Evolutionary conservation across 2,888 invertebrate genomes (phyloP), one percentile per base, ranked within the genome.

Genomic region (Pristionchus fissidentatus): DNA sequence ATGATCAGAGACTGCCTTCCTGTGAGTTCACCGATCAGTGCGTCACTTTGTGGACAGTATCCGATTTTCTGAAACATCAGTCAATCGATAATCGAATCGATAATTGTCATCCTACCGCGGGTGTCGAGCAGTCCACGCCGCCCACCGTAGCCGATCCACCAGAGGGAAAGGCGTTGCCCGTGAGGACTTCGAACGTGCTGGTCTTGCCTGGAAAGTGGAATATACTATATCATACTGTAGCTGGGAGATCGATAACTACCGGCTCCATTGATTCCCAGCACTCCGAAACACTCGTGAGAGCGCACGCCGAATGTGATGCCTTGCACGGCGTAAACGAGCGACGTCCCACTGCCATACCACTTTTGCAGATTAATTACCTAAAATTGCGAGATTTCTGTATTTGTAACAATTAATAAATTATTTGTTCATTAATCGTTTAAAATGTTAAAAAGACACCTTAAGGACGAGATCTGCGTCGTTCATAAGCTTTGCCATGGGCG

Each of bases 21-120:
- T 41, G 89, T 90, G 35, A 91, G 77, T 70, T 91, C 91, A 55
- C 85, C 83, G 43, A 90, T 84, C 10, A 91, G 85, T 26, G 91
- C 90, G 81, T 91, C 91, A 82, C 90, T 90, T 75, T 91, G 91
- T 26, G 91, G 91, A 82, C 91, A 91, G 81, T 91, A 91, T 35
- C 91, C 91, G 49, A 91, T 87, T 0, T 85, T 66, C 86, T 86
- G 83, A 15, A 86, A 84, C 8, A n/a, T 49, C 5, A 1, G 32
- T 77, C 29, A 49, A 60, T 60, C 32, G 60, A 60, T 60, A 38
- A 29, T 29, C 3, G 15, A n/a, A 62, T 3, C 3, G 32, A n/a
- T n/a, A n/a, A n/a, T n/a, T 10, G 7, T 41, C 29, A 8, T n/a
- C 41, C 41, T 46, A 81, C 80, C 32, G 80, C 70, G 15, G 81